Evolutionary conservation across 1,140 invertebrate species (phyloP).

Genomic region (Polypedilum vanderplanki): DNA sequence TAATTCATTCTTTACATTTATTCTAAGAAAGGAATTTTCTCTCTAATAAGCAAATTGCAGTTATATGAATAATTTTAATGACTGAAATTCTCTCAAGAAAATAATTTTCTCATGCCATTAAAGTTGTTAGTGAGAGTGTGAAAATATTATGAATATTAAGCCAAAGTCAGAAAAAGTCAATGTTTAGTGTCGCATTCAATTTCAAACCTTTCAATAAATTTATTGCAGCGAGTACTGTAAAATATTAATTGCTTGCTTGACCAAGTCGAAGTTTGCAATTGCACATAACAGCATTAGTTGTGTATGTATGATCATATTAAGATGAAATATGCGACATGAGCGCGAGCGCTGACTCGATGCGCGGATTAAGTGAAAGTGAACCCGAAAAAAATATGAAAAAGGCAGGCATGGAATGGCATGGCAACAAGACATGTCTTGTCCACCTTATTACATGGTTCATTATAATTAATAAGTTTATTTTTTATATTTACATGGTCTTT

Average conservation of each 20-base stretch:
- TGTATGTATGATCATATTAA: neutral
- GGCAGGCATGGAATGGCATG: too few relatives aligned
- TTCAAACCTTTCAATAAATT: neutral
- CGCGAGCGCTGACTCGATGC: neutral
- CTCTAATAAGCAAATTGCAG: too few relatives aligned
- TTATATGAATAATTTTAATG: too few relatives aligned
- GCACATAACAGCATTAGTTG: neutral
- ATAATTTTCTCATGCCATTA: too few relatives aligned
- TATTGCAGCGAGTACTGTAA: neutral
- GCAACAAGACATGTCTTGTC: neutral
- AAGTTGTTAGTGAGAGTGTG: too few relatives aligned
- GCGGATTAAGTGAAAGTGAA: conserved; percentile 24
- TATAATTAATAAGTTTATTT: neutral
- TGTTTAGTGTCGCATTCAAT: neutral
- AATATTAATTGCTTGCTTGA: neutral
- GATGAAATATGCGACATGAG: conserved; percentile 11
- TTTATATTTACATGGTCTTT: neutral
- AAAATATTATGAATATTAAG: neutral
- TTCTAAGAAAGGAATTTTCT: too few relatives aligned
- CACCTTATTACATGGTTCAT: conserved; percentile 4
- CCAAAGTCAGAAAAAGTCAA: neutral
- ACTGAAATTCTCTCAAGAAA: too few relatives aligned
- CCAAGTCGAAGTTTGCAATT: conserved; percentile 1
- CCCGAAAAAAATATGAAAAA: neutral
- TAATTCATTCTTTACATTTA: too few relatives aligned